phyloP scores from a whole-genome alignment of 2,113 vertebrate species.

The Podiceps cristatus region DNA sequence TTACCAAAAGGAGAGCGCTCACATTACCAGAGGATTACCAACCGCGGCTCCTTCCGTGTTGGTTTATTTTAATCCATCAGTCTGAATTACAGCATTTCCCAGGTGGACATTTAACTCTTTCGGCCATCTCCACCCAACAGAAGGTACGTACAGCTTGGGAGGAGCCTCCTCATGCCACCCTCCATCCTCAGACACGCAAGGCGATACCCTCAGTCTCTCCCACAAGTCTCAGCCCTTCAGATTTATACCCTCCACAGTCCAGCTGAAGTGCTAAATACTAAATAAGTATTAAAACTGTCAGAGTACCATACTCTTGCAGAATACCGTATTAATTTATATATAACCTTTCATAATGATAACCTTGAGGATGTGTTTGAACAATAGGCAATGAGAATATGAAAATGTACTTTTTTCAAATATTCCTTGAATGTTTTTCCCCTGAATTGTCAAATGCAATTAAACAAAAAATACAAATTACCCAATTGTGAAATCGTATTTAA shows the following conservation, averaged over 20 bases:
- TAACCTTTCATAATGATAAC: not conserved
- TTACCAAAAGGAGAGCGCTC: not conserved
- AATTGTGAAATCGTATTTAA: not conserved
- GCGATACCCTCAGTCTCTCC: not conserved
- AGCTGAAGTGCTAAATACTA: not conserved
- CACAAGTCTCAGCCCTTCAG: not conserved
- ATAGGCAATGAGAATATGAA: not conserved
- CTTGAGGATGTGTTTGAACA: not conserved
- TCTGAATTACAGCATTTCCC: not conserved
- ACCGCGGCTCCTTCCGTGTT: not conserved
- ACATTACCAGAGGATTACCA: not conserved
- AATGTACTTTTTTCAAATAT: not conserved
- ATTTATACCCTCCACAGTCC: rapidly evolving
- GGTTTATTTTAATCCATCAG: rapidly evolving
- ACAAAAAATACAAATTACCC: not conserved
- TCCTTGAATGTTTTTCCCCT: not conserved
- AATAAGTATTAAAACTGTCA: not conserved
- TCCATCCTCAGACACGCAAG: not conserved
- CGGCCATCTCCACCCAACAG: not conserved
- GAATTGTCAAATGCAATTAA: not conserved
- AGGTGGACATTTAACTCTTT: not conserved
- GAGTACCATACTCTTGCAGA: not conserved
- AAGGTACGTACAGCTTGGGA: not conserved
- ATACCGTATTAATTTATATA: not conserved
- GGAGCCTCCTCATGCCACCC: not conserved